Evolutionary conservation across 2,797 vertebrate species (phyloP).

Genomic region (Champsocephalus gunnari): DNA sequence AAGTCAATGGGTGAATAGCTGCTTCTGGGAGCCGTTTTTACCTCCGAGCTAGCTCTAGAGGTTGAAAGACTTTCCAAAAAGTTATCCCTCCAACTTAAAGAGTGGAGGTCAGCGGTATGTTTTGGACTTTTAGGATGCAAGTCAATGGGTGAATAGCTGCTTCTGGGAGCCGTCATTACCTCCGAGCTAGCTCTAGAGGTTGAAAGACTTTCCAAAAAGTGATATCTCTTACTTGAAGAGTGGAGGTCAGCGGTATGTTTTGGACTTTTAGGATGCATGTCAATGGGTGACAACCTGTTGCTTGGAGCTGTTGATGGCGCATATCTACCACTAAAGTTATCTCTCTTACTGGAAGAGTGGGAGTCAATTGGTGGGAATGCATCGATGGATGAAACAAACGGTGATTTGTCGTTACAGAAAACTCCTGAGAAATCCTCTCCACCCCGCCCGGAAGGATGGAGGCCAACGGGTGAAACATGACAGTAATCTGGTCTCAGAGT

Average conservation of each 20-base stretch:
- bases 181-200: neutral
- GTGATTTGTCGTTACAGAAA: neutral
- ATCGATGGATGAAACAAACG: neutral
- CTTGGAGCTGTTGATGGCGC: neutral
- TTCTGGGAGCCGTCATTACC: too few species aligned
- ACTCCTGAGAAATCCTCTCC: conserved; percentile 31
- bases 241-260: neutral
- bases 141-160: too few species aligned
- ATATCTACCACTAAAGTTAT: neutral
- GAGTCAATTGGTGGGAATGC: neutral
- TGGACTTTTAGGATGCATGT: neutral
- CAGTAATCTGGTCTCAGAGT: neutral
- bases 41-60: too few species aligned
- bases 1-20: neutral
- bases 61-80: too few species aligned
- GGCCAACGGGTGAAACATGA: neutral
- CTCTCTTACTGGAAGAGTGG: neutral
- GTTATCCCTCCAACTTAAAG: too few species aligned
- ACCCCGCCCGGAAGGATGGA: neutral
- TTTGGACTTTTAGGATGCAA: too few species aligned
- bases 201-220: too few species aligned
- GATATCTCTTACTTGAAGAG: neutral
- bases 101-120: too few species aligned
- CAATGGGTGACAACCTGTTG: neutral
- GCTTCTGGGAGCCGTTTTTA: too few species aligned